A percentile compares a stretch with the other conserved stretches of the same genome.
These are phyloP conservation scores for Myodes glareolus DNA, from an alignment of 2,113 vertebrate species.

Conservation along the genomic window DNA sequence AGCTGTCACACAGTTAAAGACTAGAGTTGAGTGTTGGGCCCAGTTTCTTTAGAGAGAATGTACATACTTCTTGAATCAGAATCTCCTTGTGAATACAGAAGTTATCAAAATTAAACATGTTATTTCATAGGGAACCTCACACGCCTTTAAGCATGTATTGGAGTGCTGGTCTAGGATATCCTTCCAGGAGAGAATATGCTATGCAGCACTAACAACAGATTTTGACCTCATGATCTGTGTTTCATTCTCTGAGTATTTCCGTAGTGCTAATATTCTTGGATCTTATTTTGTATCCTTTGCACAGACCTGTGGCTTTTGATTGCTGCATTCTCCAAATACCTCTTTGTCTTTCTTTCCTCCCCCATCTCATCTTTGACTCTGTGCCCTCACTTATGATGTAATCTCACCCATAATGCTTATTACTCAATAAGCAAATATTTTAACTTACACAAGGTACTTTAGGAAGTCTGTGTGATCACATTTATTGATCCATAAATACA, in stretches of 20 bases:
- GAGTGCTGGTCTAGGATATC: background rate
- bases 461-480: background rate
- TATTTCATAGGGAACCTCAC: background rate
- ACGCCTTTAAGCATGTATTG: background rate
- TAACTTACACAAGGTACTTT: background rate
- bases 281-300: background rate
- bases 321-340: background rate
- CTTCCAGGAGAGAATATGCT: background rate
- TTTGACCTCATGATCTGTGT: background rate
- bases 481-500: constrained; percentile 18
- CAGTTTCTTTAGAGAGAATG: background rate
- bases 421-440: constrained; percentile 30
- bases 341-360: background rate
- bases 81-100: background rate
- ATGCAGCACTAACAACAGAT: background rate
- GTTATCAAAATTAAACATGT: background rate
- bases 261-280: background rate
- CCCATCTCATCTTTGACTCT: background rate
- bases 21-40: too few relatives aligned
- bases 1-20: background rate
- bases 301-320: background rate
- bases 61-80: background rate
- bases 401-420: background rate
- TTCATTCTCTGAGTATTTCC: background rate
- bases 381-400: constrained; percentile 10